These are phyloP conservation scores for Podarcis cretensis DNA, from an alignment of 2,113 vertebrate genomes.

Conservation along the genomic window DNA sequence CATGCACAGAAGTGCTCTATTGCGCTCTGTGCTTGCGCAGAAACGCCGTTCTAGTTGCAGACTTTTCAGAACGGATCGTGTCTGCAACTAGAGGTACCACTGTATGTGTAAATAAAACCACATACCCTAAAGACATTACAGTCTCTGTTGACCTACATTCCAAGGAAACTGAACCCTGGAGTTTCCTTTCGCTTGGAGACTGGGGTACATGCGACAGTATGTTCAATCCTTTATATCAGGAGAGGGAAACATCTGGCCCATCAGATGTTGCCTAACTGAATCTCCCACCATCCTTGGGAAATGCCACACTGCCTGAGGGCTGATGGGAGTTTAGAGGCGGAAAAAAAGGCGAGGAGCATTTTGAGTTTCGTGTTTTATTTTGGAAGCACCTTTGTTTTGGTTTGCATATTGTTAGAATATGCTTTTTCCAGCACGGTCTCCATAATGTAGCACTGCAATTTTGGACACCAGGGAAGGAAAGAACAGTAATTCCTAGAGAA, in stretches of 20 bases:
- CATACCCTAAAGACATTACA: no score
- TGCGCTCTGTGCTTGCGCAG: no score
- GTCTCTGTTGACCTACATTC: no score
- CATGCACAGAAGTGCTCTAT: no score
- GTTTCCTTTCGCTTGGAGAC: no score
- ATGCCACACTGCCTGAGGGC: background rate
- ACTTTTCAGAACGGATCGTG: no score
- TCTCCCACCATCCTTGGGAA: background rate
- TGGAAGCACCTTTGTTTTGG: constrained; percentile 39
- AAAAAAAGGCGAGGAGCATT: constrained; percentile 37
- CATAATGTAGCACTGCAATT: constrained; percentile 50
- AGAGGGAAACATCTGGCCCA: background rate
- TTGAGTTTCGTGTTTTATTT: constrained; percentile 69
- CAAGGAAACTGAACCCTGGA: no score
- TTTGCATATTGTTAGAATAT: constrained; percentile 53
- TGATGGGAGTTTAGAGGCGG: background rate
- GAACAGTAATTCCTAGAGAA: constrained; percentile 32
- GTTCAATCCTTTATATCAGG: no score
- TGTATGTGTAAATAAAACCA: no score
- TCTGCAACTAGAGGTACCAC: no score
- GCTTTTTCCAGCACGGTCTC: constrained; percentile 54
- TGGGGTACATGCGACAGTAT: no score
- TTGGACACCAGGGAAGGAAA: constrained; percentile 17
- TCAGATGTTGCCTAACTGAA: background rate
- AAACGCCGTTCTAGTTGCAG: no score